Evolutionary conservation across 2,888 invertebrate genomes (phyloP).

Genomic region (Nomada fucata): DNA sequence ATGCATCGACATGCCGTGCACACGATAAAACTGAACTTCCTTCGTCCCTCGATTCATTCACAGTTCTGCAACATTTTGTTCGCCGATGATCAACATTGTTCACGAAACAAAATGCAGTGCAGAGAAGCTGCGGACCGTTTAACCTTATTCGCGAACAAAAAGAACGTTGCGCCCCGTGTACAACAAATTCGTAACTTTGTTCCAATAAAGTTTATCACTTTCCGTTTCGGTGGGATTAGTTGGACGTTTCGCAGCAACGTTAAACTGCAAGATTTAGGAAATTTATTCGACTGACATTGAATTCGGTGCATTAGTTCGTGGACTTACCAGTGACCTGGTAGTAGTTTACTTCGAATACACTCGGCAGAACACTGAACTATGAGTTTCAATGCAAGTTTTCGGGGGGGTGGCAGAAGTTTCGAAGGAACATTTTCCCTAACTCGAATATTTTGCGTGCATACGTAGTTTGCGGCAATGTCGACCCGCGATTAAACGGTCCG

Average conservation of each 20-base stretch:
- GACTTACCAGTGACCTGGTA: conserved; percentile 59
- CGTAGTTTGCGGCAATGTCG: conserved; percentile 35
- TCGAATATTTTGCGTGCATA: conserved; percentile 55
- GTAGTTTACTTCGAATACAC: conserved; percentile 60
- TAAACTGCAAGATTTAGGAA: conserved; percentile 37
- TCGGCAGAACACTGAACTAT: conserved; percentile 59
- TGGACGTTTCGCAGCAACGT: neutral
- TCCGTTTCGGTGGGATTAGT: neutral
- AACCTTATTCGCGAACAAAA: no score
- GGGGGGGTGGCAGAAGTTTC: conserved; percentile 43
- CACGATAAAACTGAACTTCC: no score
- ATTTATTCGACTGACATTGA: conserved; percentile 58
- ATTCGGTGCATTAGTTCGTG: conserved; percentile 51
- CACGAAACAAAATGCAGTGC: no score
- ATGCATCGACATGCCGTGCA: no score
- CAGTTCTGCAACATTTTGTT: no score
- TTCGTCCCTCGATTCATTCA: no score
- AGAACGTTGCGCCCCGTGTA: neutral
- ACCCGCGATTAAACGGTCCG: conserved; percentile 62
- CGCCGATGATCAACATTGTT: no score
- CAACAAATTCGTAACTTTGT: neutral
- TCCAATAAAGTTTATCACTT: conserved; percentile 7
- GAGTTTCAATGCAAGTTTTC: conserved; percentile 61
- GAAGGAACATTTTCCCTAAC: conserved; percentile 50
- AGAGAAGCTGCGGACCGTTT: no score